Evolutionary conservation across 2,797 vertebrate species (phyloP).

Genomic region (Xyrichtys novacula): DNA sequence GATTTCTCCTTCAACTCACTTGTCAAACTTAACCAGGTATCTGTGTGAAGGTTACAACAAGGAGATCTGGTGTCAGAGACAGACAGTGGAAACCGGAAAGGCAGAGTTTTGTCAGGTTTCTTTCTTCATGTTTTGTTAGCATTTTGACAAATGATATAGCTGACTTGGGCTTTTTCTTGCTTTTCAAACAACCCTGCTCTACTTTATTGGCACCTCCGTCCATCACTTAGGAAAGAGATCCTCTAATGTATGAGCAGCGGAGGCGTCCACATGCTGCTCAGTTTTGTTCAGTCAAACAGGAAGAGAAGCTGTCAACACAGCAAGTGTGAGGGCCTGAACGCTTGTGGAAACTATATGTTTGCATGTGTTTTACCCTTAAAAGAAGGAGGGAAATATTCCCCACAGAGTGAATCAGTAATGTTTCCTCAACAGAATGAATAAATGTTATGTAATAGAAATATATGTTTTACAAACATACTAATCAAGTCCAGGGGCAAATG

Average conservation of each 20-base stretch:
- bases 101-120: conserved; percentile 36
- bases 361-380: too few relatives aligned
- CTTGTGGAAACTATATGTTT: too few relatives aligned
- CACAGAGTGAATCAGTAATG: too few relatives aligned
- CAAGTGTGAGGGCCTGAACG: neutral
- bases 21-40: conserved; percentile 65
- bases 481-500: too few relatives aligned
- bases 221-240: conserved; percentile 13
- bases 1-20: conserved; percentile 54
- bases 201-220: conserved; percentile 44
- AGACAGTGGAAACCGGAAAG: conserved; percentile 36
- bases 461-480: too few relatives aligned
- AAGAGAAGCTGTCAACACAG: neutral
- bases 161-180: conserved; percentile 33
- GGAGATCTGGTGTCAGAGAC: conserved; percentile 58
- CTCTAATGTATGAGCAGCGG: conserved; percentile 1
- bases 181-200: conserved; percentile 30
- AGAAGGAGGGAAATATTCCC: too few relatives aligned
- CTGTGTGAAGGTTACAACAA: conserved; percentile 68
- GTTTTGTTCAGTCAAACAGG: neutral
- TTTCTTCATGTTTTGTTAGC: conserved; percentile 39
- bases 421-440: too few relatives aligned
- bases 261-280: neutral
- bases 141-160: conserved; percentile 55
- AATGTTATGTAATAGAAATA: too few relatives aligned